A percentile compares a stretch with the other conserved stretches of the same genome.
These are phyloP conservation scores for Epizoanthus ramosus DNA, from an alignment of 92 coral and sea anemone species.

Conservation along the genomic window DNA sequence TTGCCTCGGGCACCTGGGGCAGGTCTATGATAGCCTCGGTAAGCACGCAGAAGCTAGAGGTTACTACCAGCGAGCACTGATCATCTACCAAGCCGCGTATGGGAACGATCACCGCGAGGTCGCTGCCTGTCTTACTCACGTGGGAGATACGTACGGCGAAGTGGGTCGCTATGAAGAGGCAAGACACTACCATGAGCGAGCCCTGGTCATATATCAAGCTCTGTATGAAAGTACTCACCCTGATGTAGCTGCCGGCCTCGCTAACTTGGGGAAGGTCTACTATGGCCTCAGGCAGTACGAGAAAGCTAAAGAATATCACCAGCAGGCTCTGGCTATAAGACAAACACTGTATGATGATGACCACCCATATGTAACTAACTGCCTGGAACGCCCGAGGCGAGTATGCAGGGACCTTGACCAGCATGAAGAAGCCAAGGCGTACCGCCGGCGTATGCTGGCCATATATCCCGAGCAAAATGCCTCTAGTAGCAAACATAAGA, in stretches of 20 bases:
- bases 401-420: slow-evolving; percentile 1
- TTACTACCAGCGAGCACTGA: background rate
- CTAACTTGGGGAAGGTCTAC: slow-evolving; percentile 1
- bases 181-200: background rate
- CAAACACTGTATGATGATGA: background rate
- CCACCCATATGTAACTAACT: background rate
- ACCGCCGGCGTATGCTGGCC: background rate
- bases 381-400: background rate
- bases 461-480: background rate
- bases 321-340: background rate
- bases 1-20: background rate
- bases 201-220: background rate
- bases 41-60: background rate
- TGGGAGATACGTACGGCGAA: background rate
- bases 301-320: slow-evolving; percentile 2
- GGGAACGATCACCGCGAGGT: slow-evolving; percentile 5
- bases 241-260: background rate
- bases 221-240: background rate
- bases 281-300: background rate
- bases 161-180: background rate
- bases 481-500: no score
- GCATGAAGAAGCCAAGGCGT: background rate
- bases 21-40: background rate
- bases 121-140: background rate
- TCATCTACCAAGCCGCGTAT: background rate